A percentile compares a stretch with the other conserved stretches of the same genome.
These are phyloP conservation scores for Stichodactyla helianthus DNA, from an alignment of 64 coral and sea anemone species.

Conservation along the genomic window DNA sequence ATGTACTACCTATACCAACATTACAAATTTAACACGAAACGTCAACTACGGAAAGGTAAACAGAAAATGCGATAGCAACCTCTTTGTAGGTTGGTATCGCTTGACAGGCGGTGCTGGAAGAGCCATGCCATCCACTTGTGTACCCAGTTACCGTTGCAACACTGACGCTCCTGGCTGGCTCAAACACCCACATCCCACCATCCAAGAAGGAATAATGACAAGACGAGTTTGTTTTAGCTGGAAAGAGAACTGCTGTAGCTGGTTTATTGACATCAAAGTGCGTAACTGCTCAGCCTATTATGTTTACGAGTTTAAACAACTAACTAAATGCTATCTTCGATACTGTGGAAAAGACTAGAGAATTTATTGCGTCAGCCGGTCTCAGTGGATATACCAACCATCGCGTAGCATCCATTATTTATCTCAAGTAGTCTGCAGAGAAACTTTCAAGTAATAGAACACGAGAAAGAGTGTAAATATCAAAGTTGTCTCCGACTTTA, in stretches of 20 bases:
- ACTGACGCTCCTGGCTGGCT: constrained; percentile 4
- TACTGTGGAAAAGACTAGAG: background rate
- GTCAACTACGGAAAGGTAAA: background rate
- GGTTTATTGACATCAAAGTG: background rate
- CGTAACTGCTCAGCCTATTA: background rate
- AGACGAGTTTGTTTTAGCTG: background rate
- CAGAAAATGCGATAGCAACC: background rate
- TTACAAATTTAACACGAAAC: background rate
- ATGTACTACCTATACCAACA: constrained; percentile 10
- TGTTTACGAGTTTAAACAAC: background rate
- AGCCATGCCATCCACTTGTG: background rate
- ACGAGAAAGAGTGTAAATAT: too few species aligned
- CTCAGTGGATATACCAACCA: too few species aligned
- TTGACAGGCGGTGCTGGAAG: background rate
- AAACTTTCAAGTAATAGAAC: too few species aligned
- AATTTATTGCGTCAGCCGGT: background rate
- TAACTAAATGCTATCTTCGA: background rate
- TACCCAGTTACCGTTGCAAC: background rate
- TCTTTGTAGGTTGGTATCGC: background rate
- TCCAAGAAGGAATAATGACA: background rate
- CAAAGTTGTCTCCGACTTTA: too few species aligned
- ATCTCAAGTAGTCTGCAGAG: too few species aligned
- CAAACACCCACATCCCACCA: background rate
- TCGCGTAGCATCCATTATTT: too few species aligned
- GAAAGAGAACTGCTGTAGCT: background rate